Conservation (phyloP, 2,113 vertebrate genomes). For the Elephas maximus region DNA sequence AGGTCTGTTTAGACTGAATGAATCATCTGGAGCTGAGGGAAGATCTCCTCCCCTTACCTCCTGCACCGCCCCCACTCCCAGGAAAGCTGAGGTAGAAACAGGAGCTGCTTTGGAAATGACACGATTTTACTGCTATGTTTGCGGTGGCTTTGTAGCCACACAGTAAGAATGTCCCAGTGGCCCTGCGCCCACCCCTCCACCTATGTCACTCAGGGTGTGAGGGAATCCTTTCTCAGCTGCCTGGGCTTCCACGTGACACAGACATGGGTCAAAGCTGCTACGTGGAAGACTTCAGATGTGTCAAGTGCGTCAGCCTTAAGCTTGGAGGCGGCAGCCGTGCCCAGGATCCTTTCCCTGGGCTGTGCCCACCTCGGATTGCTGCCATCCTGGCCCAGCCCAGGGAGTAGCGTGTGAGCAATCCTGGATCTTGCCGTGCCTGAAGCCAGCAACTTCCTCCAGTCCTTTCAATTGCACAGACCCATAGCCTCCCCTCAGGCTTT, state of each 20-base stretch:
- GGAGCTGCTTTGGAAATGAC: no score
- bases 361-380: constrained; percentile 5
- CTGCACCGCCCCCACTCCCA: no score
- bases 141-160: constrained; percentile 79
- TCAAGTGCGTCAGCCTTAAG: no score
- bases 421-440: background rate
- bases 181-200: constrained; percentile 23
- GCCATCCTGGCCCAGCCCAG: background rate
- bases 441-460: background rate
- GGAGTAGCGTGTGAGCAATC: background rate
- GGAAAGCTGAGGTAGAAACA: no score
- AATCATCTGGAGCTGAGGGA: no score
- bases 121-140: constrained; percentile 81
- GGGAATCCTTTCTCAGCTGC: background rate
- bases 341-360: no score
- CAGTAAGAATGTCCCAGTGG: constrained; percentile 71
- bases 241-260: no score
- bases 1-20: no score
- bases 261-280: no score
- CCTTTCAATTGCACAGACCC: background rate
- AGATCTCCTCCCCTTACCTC: no score
- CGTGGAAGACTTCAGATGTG: no score
- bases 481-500: background rate
- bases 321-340: no score
- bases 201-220: background rate